Base-by-base conservation (phyloP, 2,113 vertebrate species). In the Chitala chitala region DNA sequence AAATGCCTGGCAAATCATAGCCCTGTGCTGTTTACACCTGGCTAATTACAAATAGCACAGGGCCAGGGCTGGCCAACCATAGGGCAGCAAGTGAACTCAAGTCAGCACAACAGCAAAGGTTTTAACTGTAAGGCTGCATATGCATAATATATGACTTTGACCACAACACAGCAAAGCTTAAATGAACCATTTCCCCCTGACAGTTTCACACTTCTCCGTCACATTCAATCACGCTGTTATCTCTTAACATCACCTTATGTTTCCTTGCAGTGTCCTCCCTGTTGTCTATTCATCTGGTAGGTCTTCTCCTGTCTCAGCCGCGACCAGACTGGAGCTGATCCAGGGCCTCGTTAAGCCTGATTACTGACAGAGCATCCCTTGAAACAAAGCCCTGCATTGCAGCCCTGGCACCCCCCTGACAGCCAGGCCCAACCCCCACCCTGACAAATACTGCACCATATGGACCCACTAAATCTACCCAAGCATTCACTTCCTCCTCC, bases 381-480 rank as follows among this genome's bases (percentile, higher is more conserved):
- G 56, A 53, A 55, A 20, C 31, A 65, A 20, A 65, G 26, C 69
- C 48, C 59, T 42, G 36, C 68, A 76, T 53, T 63, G 69, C 75
- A 71, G 75, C 33, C 15, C 22, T 38, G 29, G 5, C 51, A 3
- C 55, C 63, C 48, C 38, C 4, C 42, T 17, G 44, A 2, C 68
- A 33, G 10, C 36, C 36, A 10, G 1, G 50, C 64, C 24, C 42
- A n/a, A 17, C 40, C 58, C 58, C 59, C 29, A 38, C n/a, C 46
- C 29, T 44, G 26, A 22, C n/a, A n/a, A n/a, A n/a, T 63, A 17
- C 56, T 63, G 48, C 59, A 55, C 75, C 75, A 76, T 76, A 76
- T 72, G 75, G 75, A 72, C 56, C 55, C 15, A 33, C 75, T 76
- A 72, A 66, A 76, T 72, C 58, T 65, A 22, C 36, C 31, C n/a